Evolutionary conservation across 2,113 vertebrate species (phyloP).

Genomic region (Microcebus ravelobensis): DNA sequence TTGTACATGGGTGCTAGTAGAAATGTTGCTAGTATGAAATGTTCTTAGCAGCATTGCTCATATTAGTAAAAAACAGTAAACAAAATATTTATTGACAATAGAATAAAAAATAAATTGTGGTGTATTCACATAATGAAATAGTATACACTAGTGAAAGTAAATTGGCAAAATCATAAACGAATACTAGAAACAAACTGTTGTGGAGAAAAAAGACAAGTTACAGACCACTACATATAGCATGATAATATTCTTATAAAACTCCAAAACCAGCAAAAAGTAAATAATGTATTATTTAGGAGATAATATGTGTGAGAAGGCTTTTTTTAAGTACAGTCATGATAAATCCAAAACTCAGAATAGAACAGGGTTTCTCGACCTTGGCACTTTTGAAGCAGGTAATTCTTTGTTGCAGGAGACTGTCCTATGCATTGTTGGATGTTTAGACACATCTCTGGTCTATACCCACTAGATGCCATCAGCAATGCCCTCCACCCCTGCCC

Average conservation of each 20-base stretch:
- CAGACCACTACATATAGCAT: not conserved
- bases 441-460: not conserved
- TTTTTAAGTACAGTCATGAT: not conserved
- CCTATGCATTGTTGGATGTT: not conserved
- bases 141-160: not conserved
- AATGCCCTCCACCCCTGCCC: accelerated
- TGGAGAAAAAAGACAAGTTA: not conserved
- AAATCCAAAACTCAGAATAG: not conserved
- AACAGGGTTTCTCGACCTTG: not conserved
- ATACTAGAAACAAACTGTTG: not conserved
- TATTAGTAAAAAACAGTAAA: not conserved
- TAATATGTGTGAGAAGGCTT: not conserved
- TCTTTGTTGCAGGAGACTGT: not conserved
- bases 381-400: not conserved
- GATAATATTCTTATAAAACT: not conserved
- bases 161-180: not conserved
- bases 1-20: not conserved
- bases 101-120: not conserved
- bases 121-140: not conserved
- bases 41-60: not conserved
- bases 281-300: not conserved
- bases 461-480: not conserved
- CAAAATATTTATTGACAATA: not conserved
- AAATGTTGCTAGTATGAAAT: not conserved
- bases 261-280: not conserved